Evolutionary conservation across 2,797 vertebrate genomes (phyloP).

Genomic region (Pangasius mekongensis): DNA sequence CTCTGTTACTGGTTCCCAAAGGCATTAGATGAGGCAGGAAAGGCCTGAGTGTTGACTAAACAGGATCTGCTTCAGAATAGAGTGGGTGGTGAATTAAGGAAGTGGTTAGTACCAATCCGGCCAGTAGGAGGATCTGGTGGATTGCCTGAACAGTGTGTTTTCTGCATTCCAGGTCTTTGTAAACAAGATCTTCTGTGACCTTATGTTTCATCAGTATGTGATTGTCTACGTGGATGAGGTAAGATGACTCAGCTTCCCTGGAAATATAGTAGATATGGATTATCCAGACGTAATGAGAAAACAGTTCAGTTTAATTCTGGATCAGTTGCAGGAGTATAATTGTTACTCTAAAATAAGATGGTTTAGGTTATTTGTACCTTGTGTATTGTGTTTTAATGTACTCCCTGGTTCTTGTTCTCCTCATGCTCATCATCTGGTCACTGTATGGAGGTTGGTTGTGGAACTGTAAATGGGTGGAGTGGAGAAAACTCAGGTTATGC

Average conservation of each 20-base stretch:
- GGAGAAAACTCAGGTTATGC: background rate
- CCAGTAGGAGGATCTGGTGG: background rate
- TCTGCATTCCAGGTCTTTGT: background rate
- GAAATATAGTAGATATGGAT: background rate
- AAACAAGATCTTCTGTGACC: background rate
- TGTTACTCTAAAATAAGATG: background rate
- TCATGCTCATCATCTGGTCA: background rate
- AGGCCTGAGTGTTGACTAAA: background rate
- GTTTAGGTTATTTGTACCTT: background rate
- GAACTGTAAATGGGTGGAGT: background rate
- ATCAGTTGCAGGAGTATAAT: background rate
- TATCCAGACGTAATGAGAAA: background rate
- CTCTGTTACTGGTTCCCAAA: background rate
- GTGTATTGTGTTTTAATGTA: background rate
- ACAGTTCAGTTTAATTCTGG: background rate
- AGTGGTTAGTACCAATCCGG: background rate
- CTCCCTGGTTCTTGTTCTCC: background rate
- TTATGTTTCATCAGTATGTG: background rate
- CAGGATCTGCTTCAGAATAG: background rate
- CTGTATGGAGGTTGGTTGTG: background rate
- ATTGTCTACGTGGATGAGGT: background rate
- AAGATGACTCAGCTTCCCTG: background rate
- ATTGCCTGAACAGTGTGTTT: background rate
- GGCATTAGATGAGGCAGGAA: background rate
- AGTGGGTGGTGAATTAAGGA: background rate